phyloP scores from a whole-genome alignment of 1,140 invertebrate genomes.

The Megathymus violae region DNA sequence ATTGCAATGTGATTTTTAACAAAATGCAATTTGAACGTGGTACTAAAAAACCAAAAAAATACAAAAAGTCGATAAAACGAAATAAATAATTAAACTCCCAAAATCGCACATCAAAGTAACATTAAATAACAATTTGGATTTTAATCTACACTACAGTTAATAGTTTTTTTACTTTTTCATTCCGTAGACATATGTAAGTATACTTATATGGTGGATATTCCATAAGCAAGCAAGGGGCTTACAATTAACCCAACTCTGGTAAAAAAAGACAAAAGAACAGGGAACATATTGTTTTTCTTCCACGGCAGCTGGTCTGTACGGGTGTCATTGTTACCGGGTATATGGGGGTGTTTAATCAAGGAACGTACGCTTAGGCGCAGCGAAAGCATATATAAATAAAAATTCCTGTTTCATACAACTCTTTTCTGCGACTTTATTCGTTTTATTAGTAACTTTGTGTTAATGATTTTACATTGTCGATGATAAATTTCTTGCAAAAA shows the following conservation, averaged over 20 bases:
- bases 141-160: no score
- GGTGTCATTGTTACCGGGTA: slow-evolving; percentile 16
- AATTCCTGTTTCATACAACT: slow-evolving; percentile 2
- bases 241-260: slow-evolving; percentile 21
- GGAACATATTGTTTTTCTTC: slow-evolving; percentile 27
- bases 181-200: no score
- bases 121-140: no score
- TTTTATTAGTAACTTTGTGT: background rate
- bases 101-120: no score
- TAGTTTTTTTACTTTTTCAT: no score
- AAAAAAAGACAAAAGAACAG: slow-evolving; percentile 18
- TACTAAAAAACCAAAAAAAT: no score
- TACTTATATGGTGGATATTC: background rate
- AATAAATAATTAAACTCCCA: no score
- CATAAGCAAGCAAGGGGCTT: background rate
- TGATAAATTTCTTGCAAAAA: no score
- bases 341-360: slow-evolving; percentile 18
- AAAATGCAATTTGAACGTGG: no score
- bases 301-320: slow-evolving; percentile 25
- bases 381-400: slow-evolving; percentile 4
- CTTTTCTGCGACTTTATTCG: background rate
- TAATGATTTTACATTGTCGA: no score
- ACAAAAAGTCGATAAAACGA: no score
- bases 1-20: no score
- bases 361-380: background rate